Evolutionary conservation across 2,113 vertebrate species (phyloP), one percentile per base, ranked within the genome.

Genomic region (Apaloderma vittatum): DNA sequence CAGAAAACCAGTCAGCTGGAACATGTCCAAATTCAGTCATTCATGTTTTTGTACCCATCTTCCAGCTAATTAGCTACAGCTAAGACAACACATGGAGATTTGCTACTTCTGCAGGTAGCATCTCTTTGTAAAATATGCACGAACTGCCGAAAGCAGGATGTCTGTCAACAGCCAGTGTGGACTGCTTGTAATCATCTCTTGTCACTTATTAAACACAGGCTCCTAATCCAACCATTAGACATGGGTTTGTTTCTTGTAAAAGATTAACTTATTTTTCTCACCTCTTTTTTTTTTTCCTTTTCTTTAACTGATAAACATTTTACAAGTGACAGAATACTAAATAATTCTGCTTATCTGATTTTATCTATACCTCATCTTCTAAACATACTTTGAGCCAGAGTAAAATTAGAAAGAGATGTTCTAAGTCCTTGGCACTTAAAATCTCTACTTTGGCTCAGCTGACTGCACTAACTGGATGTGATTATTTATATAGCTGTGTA

Each of bases 341-440:
- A 94, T 87, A 92, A 88, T 91, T 83, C 83, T 80, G n/a, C 74
- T 76, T 80, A 88, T 92, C 93, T 86, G 81, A 73, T 96, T 86
- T 94, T 96, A 93, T 96, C 94, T 94, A 23, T 76, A 88, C 30
- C 32, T 90, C 73, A 90, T 95, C 82, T 92, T 80, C 63, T 77
- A 95, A 95, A 94, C 90, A 83, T 22, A 81, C 32, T 88, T 89
- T 30, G 59, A 96, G 91, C 83, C 83, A 95, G 76, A 72, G 52
- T 86, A 93, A 93, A 96, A 92, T 94, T 96, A 95, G 89, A 96
- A 96, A 80, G 75, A 93, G 86, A 96, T 72, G 76, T 88, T 91
- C 89, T 96, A 89, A 90, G 86, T 65, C 51, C 61, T 83, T 92
- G 86, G 93, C 92, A 93, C 75, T 92, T 90, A 29, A 93, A 73